These are phyloP conservation scores for Pristionchus japonicus DNA, from an alignment of 2,888 invertebrate genomes.

Conservation along the genomic window DNA sequence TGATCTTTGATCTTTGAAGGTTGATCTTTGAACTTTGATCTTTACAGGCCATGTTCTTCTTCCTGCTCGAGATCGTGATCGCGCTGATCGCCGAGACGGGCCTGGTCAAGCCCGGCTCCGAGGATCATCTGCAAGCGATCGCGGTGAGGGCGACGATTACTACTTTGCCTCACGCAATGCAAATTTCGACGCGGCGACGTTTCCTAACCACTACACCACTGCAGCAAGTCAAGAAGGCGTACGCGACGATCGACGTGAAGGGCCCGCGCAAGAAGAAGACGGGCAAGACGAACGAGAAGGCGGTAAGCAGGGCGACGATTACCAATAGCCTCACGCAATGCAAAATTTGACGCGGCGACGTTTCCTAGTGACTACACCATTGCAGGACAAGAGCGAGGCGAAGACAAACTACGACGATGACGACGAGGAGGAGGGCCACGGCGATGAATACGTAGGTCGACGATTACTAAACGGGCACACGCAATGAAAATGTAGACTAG, in stretches of 20 bases:
- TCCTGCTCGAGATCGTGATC: constrained; percentile 29
- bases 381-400: no score
- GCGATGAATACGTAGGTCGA: no score
- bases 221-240: neutral
- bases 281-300: no score
- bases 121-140: neutral
- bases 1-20: neutral
- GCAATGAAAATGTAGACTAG: no score
- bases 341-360: no score
- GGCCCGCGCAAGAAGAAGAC: no score
- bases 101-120: neutral
- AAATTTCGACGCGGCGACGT: constrained; percentile 17
- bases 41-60: constrained; percentile 12
- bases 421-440: no score
- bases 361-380: no score
- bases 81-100: constrained; percentile 23
- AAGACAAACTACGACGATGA: no score
- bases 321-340: no score
- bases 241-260: neutral
- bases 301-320: no score
- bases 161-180: neutral
- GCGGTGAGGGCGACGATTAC: constrained; percentile 14
- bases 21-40: neutral
- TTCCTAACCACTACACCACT: neutral
- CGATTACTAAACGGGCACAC: no score